Evolutionary conservation across 2,797 vertebrate genomes (phyloP), one percentile per base, ranked within the genome.

Genomic region (Trachops cirrhosus): DNA sequence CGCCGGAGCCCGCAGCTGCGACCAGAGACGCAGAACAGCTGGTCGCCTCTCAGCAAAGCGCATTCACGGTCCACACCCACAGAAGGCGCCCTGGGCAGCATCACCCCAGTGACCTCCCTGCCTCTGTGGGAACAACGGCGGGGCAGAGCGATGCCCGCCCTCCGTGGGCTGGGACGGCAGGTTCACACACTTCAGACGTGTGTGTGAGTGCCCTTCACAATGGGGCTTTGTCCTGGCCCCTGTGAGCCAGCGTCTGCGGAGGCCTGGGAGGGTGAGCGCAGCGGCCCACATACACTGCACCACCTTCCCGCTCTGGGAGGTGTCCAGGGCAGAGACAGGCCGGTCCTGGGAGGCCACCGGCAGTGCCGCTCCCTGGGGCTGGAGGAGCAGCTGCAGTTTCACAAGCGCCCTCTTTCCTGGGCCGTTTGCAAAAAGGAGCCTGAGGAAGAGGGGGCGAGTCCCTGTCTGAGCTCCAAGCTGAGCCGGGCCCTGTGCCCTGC

Each of bases 181-280:
- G 97, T 97, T 97, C 95, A 68, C 79, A 57, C 57, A 18, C 86
- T 64, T 2, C n/a, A 85, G 85, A 64, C 39, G 4, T 26, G 86
- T 79, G 64, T 39, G 89, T n/a, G n/a, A 94, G 73, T 5, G 0
- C 64, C 48, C 62, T 77, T 70, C 91, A 97, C 86, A 97, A 95
- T 95, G 39, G 89, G 96, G 64, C 96, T 93, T 97, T 97, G 97
- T 97, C 94, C 89, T 0, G 2, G 85, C 46, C 87, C 89, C 89
- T 29, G 32, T 6, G 68, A 91, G 93, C 93, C 46, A 52, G 59
- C 21, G 5, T 70, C 95, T 74, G 64, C 79, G n/a, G 77, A 68
- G 74, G 37, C 70, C 44, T 29, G 67, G 94, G 92, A 79, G 10
- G 93, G 62, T 2, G 6, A 29, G 44, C 90, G 85, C 52, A 0